Evolutionary conservation across 2,888 invertebrate species (phyloP).

Genomic region (Amphimallon solstitiale): DNA sequence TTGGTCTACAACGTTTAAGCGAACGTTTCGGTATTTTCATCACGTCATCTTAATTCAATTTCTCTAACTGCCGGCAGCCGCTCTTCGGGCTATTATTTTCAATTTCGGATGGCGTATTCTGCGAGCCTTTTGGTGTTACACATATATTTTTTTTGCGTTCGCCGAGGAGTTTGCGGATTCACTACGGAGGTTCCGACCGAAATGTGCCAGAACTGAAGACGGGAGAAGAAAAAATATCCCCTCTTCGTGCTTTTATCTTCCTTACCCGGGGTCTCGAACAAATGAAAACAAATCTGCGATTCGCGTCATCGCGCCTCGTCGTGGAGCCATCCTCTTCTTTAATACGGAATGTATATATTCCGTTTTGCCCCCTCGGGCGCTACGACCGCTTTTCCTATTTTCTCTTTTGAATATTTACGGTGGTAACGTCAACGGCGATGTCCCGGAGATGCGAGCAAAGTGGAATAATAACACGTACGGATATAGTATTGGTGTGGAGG

Average conservation of each 20-base stretch:
- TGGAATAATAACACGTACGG: constrained; percentile 15
- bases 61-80: constrained; percentile 52
- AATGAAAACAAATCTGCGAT: constrained; percentile 50
- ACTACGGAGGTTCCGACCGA: not conserved
- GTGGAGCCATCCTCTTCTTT: not conserved
- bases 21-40: constrained; percentile 47
- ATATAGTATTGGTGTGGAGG: not conserved
- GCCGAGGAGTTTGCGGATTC: constrained; percentile 34
- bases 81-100: constrained; percentile 57
- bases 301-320: constrained; percentile 22
- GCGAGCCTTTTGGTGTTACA: constrained; percentile 43
- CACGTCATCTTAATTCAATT: constrained; percentile 57
- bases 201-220: not conserved
- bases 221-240: constrained; percentile 4
- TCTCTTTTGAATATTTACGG: constrained; percentile 9
- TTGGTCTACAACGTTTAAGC: constrained; percentile 41
- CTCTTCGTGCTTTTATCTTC: not conserved
- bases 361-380: not conserved
- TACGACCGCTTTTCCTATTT: too few relatives aligned
- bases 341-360: constrained; percentile 7
- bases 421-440: not conserved
- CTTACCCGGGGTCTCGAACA: constrained; percentile 34
- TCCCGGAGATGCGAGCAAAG: not conserved
- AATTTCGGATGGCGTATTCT: constrained; percentile 56
- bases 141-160: constrained; percentile 45